Evolutionary conservation across 2,888 invertebrate genomes (phyloP), one percentile per base, ranked within the genome.

Genomic region (Ornithoptera priamus): DNA sequence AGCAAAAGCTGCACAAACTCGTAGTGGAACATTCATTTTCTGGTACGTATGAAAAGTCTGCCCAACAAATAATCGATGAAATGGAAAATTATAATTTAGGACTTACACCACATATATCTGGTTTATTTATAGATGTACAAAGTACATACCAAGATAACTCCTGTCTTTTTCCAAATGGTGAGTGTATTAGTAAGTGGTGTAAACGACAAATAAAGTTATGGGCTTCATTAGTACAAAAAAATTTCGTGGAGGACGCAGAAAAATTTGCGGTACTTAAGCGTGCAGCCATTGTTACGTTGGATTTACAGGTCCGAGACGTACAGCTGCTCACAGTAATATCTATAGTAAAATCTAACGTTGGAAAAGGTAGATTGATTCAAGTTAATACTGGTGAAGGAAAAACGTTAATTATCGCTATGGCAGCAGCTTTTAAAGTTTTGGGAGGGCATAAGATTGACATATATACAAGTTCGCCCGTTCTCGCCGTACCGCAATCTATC

Each of bases 341-440:
- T 7, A 71, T 73, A 62, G 61, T 73, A n/a, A 70, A 73, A 62
- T 63, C 68, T 7, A 63, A 67, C 39, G 61, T 39, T 60, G 65
- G 58, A 17, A 71, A 71, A 68, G 73, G 73, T 6, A 62, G 71
- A 62, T 64, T 72, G 22, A 68, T 67, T 53, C 73, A 73, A 61
- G 68, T 73, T 10, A 72, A 72, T 59, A 73, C 73, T 20, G 73
- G 73, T 17, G 73, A 73, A 65, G 73, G 73, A 15, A 73, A 73
- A 62, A 73, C 73, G 18, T 20, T 66, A 1, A 67, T 73, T 8
- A 73, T 73, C 36, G 73, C 73, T 5, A 64, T 69, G 15, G 56
- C 72, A 46, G 72, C 73, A 6, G 73, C 72, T 17, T 72, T 65
- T 42, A 53, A 67, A 56, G 73, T 63, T 20, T 69, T 73, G 17